Evolutionary conservation across 2,113 vertebrate species (phyloP).

Genomic region (Sprattus sprattus): DNA sequence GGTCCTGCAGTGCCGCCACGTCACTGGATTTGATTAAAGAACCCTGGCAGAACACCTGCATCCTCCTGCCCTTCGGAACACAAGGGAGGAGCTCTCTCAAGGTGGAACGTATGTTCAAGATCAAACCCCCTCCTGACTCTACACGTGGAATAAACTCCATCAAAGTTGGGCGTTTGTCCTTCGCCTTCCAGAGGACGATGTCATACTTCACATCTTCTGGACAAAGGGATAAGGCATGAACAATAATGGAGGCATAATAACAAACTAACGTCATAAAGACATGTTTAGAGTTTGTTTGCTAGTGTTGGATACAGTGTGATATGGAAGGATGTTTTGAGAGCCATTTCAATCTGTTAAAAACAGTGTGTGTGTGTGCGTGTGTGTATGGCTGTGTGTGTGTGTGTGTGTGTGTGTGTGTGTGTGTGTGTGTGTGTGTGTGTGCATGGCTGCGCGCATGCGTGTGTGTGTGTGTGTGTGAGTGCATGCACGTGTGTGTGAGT

Average conservation of each 20-base stretch:
- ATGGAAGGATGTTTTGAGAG: background rate
- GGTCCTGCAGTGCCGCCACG: background rate
- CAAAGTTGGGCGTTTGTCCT: conserved; percentile 7
- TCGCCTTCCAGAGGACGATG: background rate
- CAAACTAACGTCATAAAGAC: background rate
- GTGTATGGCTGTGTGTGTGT: background rate
- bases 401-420: background rate
- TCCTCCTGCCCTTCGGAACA: background rate
- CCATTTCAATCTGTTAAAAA: background rate
- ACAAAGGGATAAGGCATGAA: background rate
- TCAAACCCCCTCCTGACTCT: background rate
- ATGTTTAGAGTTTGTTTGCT: too few relatives aligned
- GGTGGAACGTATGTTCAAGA: conserved; percentile 16
- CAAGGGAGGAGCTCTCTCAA: background rate
- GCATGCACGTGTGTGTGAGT: background rate
- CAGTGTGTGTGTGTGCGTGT: background rate
- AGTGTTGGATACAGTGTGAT: background rate
- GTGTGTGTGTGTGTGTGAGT: too few relatives aligned
- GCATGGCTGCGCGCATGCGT: background rate
- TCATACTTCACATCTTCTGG: background rate
- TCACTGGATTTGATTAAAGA: conserved; percentile 5
- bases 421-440: too few relatives aligned
- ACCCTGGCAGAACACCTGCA: background rate
- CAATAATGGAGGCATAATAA: background rate
- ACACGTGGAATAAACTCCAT: background rate